Evolutionary conservation across 2,113 vertebrate species (phyloP).

Genomic region (Protobothrops mucrosquamatus): DNA sequence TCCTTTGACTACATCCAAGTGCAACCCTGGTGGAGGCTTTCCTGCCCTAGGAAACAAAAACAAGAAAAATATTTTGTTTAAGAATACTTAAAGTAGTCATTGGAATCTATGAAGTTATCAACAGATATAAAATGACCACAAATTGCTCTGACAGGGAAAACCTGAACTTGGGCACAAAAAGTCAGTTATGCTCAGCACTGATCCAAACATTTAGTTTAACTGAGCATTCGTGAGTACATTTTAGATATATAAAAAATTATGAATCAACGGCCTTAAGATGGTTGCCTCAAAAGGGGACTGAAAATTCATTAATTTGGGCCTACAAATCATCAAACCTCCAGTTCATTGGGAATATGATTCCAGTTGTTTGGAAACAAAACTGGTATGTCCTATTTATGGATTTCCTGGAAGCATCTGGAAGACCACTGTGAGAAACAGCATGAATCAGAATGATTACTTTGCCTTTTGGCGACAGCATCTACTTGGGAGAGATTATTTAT

Average conservation of each 20-base stretch:
- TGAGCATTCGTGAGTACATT: not conserved
- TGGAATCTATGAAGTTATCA: not conserved
- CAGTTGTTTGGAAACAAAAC: not conserved
- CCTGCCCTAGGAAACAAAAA: conserved; percentile 85
- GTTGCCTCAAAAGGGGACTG: not conserved
- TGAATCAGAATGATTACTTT: not conserved
- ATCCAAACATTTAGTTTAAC: not conserved
- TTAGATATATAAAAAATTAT: not conserved
- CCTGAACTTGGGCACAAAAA: not conserved
- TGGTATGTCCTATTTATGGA: not conserved
- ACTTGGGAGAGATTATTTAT: not conserved
- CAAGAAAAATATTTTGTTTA: conserved; percentile 42
- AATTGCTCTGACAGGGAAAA: not conserved
- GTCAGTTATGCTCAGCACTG: not conserved
- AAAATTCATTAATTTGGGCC: not conserved
- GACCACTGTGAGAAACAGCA: not conserved
- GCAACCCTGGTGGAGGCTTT: conserved; percentile 93
- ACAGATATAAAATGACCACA: not conserved
- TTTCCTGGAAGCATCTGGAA: not conserved
- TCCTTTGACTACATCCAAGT: conserved; percentile 97
- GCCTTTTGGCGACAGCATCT: not conserved
- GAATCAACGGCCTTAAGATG: not conserved
- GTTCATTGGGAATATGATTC: not conserved
- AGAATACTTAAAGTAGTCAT: not conserved
- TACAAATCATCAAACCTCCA: not conserved